Percentiles rank a stretch among this genome's conserved stretches.
phyloP scores from a whole-genome alignment of 1,140 invertebrate genomes.

The Penaeus chinensis region DNA sequence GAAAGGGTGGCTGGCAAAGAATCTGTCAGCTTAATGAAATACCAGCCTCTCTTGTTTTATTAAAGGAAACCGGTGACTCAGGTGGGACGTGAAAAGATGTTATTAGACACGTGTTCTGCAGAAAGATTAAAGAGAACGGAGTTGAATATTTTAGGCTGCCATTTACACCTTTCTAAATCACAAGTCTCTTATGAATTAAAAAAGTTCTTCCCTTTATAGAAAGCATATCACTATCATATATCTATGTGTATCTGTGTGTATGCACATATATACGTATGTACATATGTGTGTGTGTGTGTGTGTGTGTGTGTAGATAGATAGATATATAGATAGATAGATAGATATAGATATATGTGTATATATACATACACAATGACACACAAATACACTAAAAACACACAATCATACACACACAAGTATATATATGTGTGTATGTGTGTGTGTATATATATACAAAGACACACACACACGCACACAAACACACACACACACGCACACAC shows the following conservation, averaged over 20 bases:
- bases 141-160: no score
- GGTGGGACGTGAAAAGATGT: neutral
- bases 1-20: neutral
- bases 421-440: no score
- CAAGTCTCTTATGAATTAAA: neutral
- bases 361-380: neutral
- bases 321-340: conserved; percentile 3
- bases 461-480: no score
- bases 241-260: neutral
- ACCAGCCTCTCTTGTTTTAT: no score
- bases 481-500: no score
- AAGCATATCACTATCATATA: no score
- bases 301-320: neutral
- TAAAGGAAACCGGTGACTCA: no score
- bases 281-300: neutral
- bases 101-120: no score
- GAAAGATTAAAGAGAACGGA: no score
- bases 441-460: no score
- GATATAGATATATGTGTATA: conserved; percentile 7
- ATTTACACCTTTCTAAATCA: neutral
- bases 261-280: conserved; percentile 4
- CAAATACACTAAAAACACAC: neutral
- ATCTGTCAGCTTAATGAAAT: neutral
- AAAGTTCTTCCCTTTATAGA: neutral
- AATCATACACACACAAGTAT: neutral